Base-by-base conservation (phyloP, 2,888 invertebrate species). In the Acanthosepion lycidas region DNA sequence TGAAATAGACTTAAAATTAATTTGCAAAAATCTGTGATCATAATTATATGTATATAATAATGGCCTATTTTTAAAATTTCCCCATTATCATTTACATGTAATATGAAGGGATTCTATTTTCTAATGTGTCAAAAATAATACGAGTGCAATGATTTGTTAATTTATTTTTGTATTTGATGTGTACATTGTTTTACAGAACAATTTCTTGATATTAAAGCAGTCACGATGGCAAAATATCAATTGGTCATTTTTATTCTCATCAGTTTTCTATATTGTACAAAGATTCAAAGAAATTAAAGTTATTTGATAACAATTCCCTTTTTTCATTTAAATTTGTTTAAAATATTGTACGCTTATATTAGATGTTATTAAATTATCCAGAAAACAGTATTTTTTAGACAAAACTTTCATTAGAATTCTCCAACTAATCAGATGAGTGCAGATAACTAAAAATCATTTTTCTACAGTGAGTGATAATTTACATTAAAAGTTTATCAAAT, bases 151-250 rank as follows among this genome's bases (percentile, higher is more conserved):
- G 78, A n/a, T 78, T 78, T 78, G 78, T 78, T 78, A 78, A 78
- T 78, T n/a, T 78, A 78, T 78, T 78, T 33, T 78, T 78, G 78
- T 78, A 78, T n/a, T 78, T 78, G 78, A 78, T 78, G n/a, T n/a
- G n/a, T 78, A 33, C n/a, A 78, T 33, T 78, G n/a, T 15, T 78
- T 78, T 12, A 78, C n/a, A 15, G 12, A 33, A 78, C 12, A 78
- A 78, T n/a, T 15, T n/a, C 33, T n/a, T 78, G n/a, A 15, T 78
- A 33, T 78, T 12, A 78, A 9, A 78, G n/a, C n/a, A 33, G 78
- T 33, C n/a, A 12, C 18, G n/a, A 15, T 33, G 78, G 15, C 78
- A 33, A 78, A 78, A 78, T 78, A 78, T n/a, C 78, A 78, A 15
- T 78, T 78, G 12, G 23, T n/a, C 33, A 15, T 78, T 78, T 64